Base-by-base conservation (phyloP, 1,140 invertebrate genomes). In the Venustaconcha ellipsiformis region DNA sequence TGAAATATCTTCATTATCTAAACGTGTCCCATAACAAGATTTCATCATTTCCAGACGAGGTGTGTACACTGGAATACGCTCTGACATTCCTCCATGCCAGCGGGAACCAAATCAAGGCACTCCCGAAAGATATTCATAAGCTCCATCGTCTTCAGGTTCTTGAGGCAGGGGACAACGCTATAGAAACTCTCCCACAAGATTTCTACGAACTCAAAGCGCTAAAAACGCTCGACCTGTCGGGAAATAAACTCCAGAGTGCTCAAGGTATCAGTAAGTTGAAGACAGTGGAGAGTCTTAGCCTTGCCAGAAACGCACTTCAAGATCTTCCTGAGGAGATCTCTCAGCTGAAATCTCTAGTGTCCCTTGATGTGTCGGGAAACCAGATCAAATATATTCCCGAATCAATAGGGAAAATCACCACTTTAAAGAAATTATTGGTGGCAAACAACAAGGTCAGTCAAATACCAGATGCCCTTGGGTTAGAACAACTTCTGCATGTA, bases 11-110 rank as follows among this genome's bases (percentile, higher is more conserved):
- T 0, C 76, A 84, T 63, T 83, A 76, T 20, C 78, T 89, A 26
- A 81, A 88, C 59, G 57, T 88, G 6, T 80, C 81, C 8, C 70
- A 86, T 68, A 89, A 89, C 70, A 72, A 84, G 59, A 75, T 89
- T 13, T 72, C 23, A 4, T 80, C 75, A 3, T 70, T 89, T n/a
- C 86, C 87, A 48, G 84, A 88, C 14, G 83, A 87, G 58, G 72
- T 89, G 56, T 83, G 82, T 59, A 80, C 82, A 3, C 70, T 87
- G 58, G 70, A 81, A 26, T 83, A 78, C 69, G 82, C 82, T 20
- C 69, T 89, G 67, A 79, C 76, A 14, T 74, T 74, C 62, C 65
- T 88, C 12, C 73, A 82, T 56, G 82, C 84, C 14, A 81, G 80
- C 18, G 57, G 83, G 72, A 88, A 88, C 73, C 64, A 80, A 60